Evolutionary conservation across 2,888 invertebrate species (phyloP).

Genomic region (Pyrocoelia pectoralis): DNA sequence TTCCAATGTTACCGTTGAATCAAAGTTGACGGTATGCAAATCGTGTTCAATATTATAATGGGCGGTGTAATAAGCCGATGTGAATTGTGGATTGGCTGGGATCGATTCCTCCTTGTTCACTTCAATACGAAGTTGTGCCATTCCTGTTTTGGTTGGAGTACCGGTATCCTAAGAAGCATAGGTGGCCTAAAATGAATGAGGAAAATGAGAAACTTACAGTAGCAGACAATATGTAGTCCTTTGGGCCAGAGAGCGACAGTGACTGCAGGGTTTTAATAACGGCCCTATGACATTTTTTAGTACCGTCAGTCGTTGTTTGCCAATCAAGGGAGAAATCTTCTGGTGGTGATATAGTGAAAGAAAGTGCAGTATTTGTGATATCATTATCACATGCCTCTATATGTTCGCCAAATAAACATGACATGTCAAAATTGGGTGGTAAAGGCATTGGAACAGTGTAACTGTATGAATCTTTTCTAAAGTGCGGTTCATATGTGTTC

Average conservation of each 20-base stretch:
- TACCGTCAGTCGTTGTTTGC: conserved; percentile 7
- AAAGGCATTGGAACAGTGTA: conserved; percentile 62
- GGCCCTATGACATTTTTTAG: conserved; percentile 41
- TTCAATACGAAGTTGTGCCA: conserved; percentile 46
- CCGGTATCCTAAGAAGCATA: conserved; percentile 41
- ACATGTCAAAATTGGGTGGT: conserved; percentile 49
- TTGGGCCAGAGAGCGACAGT: conserved; percentile 31
- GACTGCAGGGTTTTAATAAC: conserved; percentile 32
- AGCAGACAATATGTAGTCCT: conserved; percentile 44
- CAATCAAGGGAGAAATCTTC: conserved; percentile 36
- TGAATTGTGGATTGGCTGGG: conserved; percentile 62
- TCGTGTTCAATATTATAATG: conserved; percentile 54
- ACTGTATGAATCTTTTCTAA: conserved; percentile 53
- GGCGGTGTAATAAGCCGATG: conserved; percentile 59
- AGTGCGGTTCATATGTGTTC: conserved; percentile 62
- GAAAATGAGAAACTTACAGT: conserved; percentile 39
- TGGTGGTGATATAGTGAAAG: conserved; percentile 41
- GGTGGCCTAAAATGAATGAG: no score
- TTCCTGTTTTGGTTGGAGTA: conserved; percentile 12
- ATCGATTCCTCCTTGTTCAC: conserved; percentile 58
- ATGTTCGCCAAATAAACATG: conserved; percentile 46
- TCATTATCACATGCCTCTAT: conserved; percentile 64
- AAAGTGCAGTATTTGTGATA: conserved; percentile 58
- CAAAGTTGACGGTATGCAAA: not conserved
- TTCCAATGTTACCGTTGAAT: not conserved